Conservation (phyloP, 2,888 invertebrate species). For the Apodemia duryi region DNA sequence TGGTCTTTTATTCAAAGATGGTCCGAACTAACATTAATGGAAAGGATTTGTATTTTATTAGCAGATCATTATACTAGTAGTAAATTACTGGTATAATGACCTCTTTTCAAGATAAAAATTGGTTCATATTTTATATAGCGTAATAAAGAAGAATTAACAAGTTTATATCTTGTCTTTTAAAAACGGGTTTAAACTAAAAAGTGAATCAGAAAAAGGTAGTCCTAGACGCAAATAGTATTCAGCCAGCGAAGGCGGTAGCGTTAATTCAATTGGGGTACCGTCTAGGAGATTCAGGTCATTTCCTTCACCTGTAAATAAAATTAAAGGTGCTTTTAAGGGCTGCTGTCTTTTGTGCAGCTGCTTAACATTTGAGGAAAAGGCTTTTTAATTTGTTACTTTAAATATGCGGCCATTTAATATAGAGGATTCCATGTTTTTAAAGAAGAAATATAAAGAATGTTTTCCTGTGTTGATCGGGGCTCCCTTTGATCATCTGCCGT, state of each 20-base stretch:
- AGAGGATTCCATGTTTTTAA: not conserved
- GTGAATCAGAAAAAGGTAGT: slow-evolving; percentile 25
- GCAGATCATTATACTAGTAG: no score
- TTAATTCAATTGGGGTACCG: slow-evolving; percentile 48
- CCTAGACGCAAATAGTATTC: slow-evolving; percentile 42
- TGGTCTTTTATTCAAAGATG: no score
- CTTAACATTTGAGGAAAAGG: not conserved
- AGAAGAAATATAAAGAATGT: no score
- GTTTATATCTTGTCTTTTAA: slow-evolving; percentile 21
- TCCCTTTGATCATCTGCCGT: no score
- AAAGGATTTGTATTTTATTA: no score
- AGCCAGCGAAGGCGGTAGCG: slow-evolving; percentile 34
- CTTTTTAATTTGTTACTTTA: not conserved
- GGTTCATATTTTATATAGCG: no score
- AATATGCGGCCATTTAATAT: not conserved
- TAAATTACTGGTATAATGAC: no score
- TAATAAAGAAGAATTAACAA: slow-evolving; percentile 1
- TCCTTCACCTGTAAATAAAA: slow-evolving; percentile 46
- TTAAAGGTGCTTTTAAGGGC: slow-evolving; percentile 25
- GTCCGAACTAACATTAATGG: no score
- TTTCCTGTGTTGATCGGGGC: no score
- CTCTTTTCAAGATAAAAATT: no score
- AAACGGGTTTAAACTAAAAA: slow-evolving; percentile 30
- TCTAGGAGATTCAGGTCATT: slow-evolving; percentile 48
- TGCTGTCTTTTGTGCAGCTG: not conserved